These are phyloP conservation scores for Aspidapion aeneum DNA, from an alignment of 2,888 invertebrate genomes.

Conservation along the genomic window DNA sequence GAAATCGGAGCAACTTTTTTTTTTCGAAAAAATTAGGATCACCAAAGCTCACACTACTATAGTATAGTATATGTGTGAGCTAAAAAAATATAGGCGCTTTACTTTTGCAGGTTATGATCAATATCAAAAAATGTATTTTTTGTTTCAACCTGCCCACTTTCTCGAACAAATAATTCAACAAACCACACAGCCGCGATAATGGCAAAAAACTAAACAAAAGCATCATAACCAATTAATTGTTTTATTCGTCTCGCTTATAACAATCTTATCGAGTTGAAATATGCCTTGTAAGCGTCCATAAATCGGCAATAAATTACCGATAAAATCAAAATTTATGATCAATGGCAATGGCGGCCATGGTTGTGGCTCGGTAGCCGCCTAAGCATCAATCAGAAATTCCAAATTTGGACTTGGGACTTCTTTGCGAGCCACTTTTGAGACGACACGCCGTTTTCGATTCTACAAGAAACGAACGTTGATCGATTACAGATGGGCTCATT, in stretches of 20 bases:
- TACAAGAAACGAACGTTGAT: slow-evolving; percentile 13
- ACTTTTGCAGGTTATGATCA: too few relatives aligned
- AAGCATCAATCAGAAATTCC: not conserved
- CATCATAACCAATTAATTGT: not conserved
- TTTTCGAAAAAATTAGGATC: too few relatives aligned
- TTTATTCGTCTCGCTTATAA: not conserved
- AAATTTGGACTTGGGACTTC: not conserved
- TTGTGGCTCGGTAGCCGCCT: not conserved
- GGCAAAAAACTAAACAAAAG: not conserved
- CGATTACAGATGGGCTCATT: slow-evolving; percentile 24
- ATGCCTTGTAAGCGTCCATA: not conserved
- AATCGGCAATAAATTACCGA: not conserved
- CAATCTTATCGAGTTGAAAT: not conserved
- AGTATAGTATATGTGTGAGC: too few relatives aligned
- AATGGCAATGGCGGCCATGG: not conserved
- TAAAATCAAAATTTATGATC: not conserved
- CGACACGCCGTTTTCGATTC: not conserved
- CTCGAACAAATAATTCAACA: too few relatives aligned
- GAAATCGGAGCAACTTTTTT: too few relatives aligned
- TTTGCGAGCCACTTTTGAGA: not conserved
- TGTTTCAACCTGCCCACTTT: too few relatives aligned
- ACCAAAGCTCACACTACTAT: too few relatives aligned
- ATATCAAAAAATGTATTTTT: too few relatives aligned
- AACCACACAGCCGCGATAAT: too few relatives aligned
- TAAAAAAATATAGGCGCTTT: too few relatives aligned